These are phyloP conservation scores for Machimus atricapillus DNA, from an alignment of 2,888 invertebrate genomes.

Conservation along the genomic window DNA sequence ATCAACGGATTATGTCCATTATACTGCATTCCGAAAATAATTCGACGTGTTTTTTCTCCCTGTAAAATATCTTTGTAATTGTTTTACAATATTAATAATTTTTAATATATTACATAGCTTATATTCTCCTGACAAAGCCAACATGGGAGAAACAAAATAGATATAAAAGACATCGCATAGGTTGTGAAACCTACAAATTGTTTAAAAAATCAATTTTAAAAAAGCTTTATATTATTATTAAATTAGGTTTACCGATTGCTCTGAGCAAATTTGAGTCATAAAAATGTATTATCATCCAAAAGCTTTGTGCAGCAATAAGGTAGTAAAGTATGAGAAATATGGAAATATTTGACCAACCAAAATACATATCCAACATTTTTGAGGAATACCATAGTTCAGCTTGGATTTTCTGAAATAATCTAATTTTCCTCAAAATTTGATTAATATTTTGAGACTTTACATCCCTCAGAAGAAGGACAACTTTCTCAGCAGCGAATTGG, in stretches of 20 bases:
- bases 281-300: neutral
- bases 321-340: neutral
- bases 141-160: neutral
- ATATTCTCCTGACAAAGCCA: neutral
- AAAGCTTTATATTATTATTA: neutral
- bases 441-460: neutral
- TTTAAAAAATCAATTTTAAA: neutral
- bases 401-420: neutral
- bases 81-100: too few species aligned
- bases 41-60: neutral
- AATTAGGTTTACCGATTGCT: neutral
- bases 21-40: neutral
- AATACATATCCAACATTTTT: neutral
- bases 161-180: neutral
- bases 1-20: neutral
- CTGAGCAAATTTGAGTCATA: fast-evolving
- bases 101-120: neutral
- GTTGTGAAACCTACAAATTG: neutral
- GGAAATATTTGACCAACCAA: neutral
- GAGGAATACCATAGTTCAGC: neutral
- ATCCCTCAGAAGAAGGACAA: neutral
- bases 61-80: neutral
- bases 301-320: neutral
- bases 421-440: neutral
- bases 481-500: neutral